Base-by-base conservation (phyloP, 2,888 invertebrate genomes). In the Tanytarsus gracilentus region DNA sequence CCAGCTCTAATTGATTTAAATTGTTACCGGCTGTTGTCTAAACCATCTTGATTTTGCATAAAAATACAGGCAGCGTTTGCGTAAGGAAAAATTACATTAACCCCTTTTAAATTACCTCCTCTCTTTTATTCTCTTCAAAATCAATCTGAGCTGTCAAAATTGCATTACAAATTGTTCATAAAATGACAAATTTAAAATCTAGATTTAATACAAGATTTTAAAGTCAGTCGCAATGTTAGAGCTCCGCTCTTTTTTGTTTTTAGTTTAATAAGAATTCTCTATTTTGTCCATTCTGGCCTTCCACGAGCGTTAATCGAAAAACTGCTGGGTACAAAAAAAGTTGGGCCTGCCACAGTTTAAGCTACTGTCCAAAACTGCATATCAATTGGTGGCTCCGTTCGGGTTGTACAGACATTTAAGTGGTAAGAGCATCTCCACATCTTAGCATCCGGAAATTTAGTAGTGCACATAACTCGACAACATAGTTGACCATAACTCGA, bases 111-210 rank as follows among this genome's bases (percentile, higher is more conserved):
- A 26, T 55, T 18, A 39, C 25, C 21, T 53, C 14, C 18, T n/a
- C n/a, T n/a, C n/a, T n/a, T n/a, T n/a, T n/a, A n/a, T n/a, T n/a
- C n/a, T 21, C 16, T 14, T 55, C 55, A 40, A 40, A 55, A 55
- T 55, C 55, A 55, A 55, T 55, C 55, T 55, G 33, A 25, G 33
- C 55, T 55, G 55, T 55, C 55, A 55, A 55, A 55, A 40, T 40
- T 55, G 53, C 53, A 53, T 33, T 53, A 53, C 53, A 53, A 53
- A 53, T 53, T 49, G 26, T 18, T 48, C 40, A n/a, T n/a, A n/a
- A n/a, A n/a, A n/a, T n/a, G n/a, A n/a, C n/a, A 9, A 40, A 40
- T 40, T 9, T 29, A 7, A 7, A 29, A 7, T 29, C 29, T 29
- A 29, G 9, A 29, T 29, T 7, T 29, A 7, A 29, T 29, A 29